Evolutionary conservation across 1,140 invertebrate species (phyloP).

Genomic region (Eulimnadia texana): DNA sequence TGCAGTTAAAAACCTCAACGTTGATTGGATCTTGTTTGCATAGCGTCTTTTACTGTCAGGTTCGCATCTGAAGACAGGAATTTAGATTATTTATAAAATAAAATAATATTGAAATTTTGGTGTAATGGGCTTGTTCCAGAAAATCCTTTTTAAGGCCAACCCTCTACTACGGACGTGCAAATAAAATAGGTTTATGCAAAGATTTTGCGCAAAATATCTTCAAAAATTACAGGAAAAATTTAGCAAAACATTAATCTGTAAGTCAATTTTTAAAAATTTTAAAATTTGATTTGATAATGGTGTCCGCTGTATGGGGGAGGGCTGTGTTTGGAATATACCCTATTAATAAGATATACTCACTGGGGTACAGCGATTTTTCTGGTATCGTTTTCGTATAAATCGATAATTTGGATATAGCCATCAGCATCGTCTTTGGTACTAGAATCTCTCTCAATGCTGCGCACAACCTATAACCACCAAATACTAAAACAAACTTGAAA

Average conservation of each 20-base stretch:
- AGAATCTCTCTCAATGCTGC: not conserved
- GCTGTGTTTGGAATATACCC: not conserved
- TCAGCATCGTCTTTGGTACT: not conserved
- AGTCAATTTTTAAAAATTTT: no score
- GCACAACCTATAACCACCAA: not conserved
- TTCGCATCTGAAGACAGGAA: not conserved
- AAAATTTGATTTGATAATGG: no score
- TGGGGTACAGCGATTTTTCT: slow-evolving; percentile 42
- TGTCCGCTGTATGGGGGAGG: no score
- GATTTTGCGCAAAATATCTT: no score
- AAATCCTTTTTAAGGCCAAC: no score
- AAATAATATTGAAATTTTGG: no score
- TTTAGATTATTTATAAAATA: no score
- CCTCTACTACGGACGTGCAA: no score
- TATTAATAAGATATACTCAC: slow-evolving; percentile 26
- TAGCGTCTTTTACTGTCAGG: not conserved
- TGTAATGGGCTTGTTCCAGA: no score
- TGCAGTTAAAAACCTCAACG: not conserved
- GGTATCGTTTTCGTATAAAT: slow-evolving; percentile 35
- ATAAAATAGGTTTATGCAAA: no score
- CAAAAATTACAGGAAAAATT: no score
- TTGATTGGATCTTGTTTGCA: not conserved
- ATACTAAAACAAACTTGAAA: not conserved
- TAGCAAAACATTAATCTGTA: no score
- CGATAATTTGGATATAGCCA: slow-evolving; percentile 36